Percentiles rank a stretch among this genome's conserved stretches.
Evolutionary conservation across 2,888 invertebrate species (phyloP).

Genomic region (Lamproptera curius): DNA sequence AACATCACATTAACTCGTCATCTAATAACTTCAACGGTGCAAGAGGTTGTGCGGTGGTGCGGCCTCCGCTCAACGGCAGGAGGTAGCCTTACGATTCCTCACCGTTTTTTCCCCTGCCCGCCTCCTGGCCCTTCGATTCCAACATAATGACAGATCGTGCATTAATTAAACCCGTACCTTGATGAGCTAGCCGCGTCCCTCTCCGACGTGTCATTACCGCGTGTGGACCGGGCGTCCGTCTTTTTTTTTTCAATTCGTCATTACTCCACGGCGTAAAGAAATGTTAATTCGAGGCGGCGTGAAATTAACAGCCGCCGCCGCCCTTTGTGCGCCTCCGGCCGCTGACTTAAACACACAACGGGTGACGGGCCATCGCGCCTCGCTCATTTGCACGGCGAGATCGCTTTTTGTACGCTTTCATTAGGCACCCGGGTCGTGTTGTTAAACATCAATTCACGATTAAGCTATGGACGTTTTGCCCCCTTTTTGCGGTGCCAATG

Average conservation of each 20-base stretch:
- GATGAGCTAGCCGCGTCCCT: slow-evolving; percentile 67
- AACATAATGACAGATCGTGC: slow-evolving; percentile 76
- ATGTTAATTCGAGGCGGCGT: slow-evolving; percentile 79
- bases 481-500: background rate
- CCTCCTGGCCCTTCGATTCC: slow-evolving; percentile 54
- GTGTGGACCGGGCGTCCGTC: slow-evolving; percentile 65
- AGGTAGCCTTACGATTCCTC: slow-evolving; percentile 12
- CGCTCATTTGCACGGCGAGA: slow-evolving; percentile 75
- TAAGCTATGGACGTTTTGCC: slow-evolving; percentile 33
- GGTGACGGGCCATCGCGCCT: slow-evolving; percentile 69
- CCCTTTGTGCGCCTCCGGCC: slow-evolving; percentile 73
- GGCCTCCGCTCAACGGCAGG: slow-evolving; percentile 1
- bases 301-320: slow-evolving; percentile 77
- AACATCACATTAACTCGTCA: background rate
- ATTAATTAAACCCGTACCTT: slow-evolving; percentile 73
- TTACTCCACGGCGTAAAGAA: slow-evolving; percentile 79
- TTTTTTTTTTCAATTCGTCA: slow-evolving; percentile 77
- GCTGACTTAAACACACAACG: slow-evolving; percentile 75
- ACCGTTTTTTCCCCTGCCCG: slow-evolving; percentile 33
- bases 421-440: slow-evolving; percentile 59
- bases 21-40: background rate
- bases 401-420: slow-evolving; percentile 69
- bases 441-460: slow-evolving; percentile 66
- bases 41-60: background rate
- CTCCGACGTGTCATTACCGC: slow-evolving; percentile 68